Evolutionary conservation across 2,888 invertebrate species (phyloP).

Genomic region (Ellobium chinense): DNA sequence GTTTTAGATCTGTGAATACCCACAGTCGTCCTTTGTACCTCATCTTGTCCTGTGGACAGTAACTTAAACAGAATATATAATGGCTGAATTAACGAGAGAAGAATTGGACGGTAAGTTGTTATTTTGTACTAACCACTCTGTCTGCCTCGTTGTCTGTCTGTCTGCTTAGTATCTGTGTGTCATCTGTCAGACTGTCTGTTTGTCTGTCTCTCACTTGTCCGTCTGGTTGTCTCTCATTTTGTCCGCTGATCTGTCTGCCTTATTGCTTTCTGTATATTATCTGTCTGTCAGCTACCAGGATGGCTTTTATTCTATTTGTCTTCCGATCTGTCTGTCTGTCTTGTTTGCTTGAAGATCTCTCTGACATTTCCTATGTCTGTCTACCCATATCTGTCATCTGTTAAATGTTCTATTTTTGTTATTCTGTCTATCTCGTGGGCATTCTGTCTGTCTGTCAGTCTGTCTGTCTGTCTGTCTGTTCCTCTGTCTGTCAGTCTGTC

Average conservation of each 20-base stretch:
- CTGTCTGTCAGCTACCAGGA: too few species aligned
- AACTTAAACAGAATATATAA: too few species aligned
- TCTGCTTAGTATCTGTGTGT: conserved; percentile 7
- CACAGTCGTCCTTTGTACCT: too few species aligned
- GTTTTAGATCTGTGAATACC: too few species aligned
- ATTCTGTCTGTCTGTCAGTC: neutral
- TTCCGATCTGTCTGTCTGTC: neutral
- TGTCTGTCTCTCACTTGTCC: conserved; percentile 43
- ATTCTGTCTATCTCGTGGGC: neutral
- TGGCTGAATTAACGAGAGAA: conserved; percentile 1
- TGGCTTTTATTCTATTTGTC: too few species aligned
- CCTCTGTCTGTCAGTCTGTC: neutral
- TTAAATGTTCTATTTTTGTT: neutral
- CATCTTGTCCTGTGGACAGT: too few species aligned
- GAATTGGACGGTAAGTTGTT: neutral
- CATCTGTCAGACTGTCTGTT: conserved; percentile 26
- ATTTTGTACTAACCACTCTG: conserved; percentile 55
- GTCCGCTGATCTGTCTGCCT: conserved; percentile 32
- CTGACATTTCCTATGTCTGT: too few species aligned
- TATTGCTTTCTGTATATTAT: conserved; percentile 3
- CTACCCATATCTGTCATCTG: neutral
- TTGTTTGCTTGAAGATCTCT: neutral
- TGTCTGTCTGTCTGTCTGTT: neutral
- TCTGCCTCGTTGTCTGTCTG: neutral
- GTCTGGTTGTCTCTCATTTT: conserved; percentile 40